Evolutionary conservation across 2,888 invertebrate species (phyloP).

Genomic region (Heliothis peltigera): DNA sequence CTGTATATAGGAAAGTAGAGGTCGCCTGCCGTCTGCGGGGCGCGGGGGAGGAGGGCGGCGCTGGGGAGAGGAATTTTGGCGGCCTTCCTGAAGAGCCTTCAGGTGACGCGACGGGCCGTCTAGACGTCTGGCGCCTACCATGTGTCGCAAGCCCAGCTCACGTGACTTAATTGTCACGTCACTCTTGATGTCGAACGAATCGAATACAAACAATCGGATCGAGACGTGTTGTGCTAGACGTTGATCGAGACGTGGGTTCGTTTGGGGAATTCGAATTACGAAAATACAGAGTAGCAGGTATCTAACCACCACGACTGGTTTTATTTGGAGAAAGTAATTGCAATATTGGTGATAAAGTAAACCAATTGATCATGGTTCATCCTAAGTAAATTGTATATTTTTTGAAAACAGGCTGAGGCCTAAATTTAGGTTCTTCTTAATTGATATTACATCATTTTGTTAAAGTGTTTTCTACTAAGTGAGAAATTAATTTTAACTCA

Average conservation of each 20-base stretch:
- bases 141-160: constrained; percentile 69
- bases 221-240: constrained; percentile 9
- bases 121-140: constrained; percentile 83
- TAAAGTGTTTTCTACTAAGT: no score
- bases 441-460: no score
- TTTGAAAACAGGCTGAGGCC: no score
- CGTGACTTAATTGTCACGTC: constrained; percentile 60
- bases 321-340: no score
- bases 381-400: no score
- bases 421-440: no score
- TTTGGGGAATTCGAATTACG: constrained; percentile 8
- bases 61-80: constrained; percentile 70
- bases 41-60: constrained; percentile 52
- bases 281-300: background rate
- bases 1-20: constrained; percentile 48
- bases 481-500: no score
- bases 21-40: constrained; percentile 48
- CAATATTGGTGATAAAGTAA: no score
- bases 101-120: constrained; percentile 81
- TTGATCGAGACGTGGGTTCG: background rate
- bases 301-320: no score
- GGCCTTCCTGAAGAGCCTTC: constrained; percentile 82
- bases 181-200: constrained; percentile 41
- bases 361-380: no score
- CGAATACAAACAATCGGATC: constrained; percentile 28